phyloP scores from a whole-genome alignment of 2,888 invertebrate species.

The Encarsia formosa region DNA sequence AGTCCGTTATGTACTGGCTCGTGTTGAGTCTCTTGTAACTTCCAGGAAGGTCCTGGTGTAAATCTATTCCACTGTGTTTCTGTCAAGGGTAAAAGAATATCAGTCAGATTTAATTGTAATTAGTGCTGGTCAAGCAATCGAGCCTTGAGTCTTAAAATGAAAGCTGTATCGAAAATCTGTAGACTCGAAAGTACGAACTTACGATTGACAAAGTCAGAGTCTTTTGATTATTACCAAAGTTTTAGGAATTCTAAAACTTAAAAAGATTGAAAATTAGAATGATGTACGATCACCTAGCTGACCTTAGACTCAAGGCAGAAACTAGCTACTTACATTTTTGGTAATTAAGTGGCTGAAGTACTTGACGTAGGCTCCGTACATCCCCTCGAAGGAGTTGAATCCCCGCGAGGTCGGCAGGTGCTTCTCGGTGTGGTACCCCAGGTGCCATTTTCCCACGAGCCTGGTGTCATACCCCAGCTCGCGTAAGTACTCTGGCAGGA shows the following conservation, averaged over 20 bases:
- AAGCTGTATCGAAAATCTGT: background rate
- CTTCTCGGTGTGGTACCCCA: conserved; percentile 54
- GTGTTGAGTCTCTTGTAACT: conserved; percentile 40
- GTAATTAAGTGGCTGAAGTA: conserved; percentile 67
- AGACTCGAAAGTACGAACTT: too few relatives aligned
- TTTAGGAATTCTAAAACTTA: too few relatives aligned
- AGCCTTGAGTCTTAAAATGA: too few relatives aligned
- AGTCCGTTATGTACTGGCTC: conserved; percentile 65
- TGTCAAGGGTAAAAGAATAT: too few relatives aligned
- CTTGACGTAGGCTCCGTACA: conserved; percentile 76
- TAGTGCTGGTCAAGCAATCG: too few relatives aligned
- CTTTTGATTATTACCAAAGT: too few relatives aligned
- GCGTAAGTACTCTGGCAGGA: conserved; percentile 55
- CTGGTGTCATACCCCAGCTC: conserved; percentile 54
- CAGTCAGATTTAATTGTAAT: too few relatives aligned
- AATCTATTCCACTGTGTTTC: conserved; percentile 47
- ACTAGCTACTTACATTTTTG: conserved; percentile 40
- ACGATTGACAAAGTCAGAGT: too few relatives aligned
- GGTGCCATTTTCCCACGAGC: conserved; percentile 59
- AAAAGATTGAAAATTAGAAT: too few relatives aligned
- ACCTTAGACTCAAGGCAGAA: background rate
- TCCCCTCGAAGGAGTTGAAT: conserved; percentile 80
- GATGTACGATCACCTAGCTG: too few relatives aligned
- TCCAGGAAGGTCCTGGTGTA: conserved; percentile 44
- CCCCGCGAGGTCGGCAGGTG: conserved; percentile 71